Percentiles rank a stretch among this genome's conserved stretches.
Evolutionary conservation across 2,113 vertebrate genomes (phyloP).

Genomic region (Notarius lentiginosus): DNA sequence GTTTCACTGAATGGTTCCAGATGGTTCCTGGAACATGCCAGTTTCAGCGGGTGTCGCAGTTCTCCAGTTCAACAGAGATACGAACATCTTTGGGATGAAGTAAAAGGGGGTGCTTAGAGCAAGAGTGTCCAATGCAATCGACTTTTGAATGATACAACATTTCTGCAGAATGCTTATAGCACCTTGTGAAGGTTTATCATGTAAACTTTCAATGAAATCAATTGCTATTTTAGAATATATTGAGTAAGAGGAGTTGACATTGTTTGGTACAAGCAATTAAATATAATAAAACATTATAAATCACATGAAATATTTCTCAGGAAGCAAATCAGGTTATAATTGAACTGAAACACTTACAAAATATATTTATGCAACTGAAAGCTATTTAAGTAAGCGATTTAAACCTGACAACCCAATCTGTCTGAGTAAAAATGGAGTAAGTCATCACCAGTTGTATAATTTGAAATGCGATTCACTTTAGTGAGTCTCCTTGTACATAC

Average conservation of each 20-base stretch:
- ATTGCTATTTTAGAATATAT: background rate
- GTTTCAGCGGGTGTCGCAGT: background rate
- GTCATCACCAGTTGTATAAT: no score
- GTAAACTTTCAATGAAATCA: background rate
- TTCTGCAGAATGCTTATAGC: background rate
- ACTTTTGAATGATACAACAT: background rate
- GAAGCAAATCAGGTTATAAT: background rate
- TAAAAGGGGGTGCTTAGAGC: background rate
- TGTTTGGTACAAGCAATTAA: background rate
- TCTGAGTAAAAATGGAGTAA: no score
- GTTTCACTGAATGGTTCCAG: conserved; percentile 27
- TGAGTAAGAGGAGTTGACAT: background rate
- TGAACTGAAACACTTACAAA: background rate
- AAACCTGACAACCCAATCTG: no score
- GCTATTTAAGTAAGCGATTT: no score
- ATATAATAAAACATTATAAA: background rate
- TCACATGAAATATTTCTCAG: background rate
- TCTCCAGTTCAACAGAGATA: background rate
- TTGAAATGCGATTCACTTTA: no score
- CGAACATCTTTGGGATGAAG: background rate
- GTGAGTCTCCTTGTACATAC: no score
- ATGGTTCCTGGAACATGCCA: conserved; percentile 20
- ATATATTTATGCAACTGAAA: no score
- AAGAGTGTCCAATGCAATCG: background rate
- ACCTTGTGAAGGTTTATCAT: background rate